Evolutionary conservation across 2,888 invertebrate species (phyloP).

Genomic region (Pseudococcus viburni): DNA sequence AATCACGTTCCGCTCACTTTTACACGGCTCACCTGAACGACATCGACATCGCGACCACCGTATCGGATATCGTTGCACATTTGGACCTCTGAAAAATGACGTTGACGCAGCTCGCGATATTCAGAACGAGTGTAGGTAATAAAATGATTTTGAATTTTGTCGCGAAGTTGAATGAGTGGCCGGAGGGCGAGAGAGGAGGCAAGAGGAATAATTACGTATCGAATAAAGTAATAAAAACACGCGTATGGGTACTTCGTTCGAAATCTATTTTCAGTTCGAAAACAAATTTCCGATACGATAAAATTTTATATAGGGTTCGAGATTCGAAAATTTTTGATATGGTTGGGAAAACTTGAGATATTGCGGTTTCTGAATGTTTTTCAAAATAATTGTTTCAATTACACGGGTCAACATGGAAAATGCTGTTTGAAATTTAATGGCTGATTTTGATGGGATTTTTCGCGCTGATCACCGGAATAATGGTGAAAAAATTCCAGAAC

Average conservation of each 20-base stretch:
- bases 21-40: neutral
- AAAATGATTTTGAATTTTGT: neutral
- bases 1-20: slow-evolving; percentile 30
- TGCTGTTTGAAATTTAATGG: too few species aligned
- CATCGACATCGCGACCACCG: neutral
- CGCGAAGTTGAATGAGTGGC: neutral
- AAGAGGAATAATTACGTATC: neutral
- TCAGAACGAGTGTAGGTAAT: neutral
- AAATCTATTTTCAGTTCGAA: neutral
- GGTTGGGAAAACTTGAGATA: too few species aligned
- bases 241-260: neutral
- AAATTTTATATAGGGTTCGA: too few species aligned
- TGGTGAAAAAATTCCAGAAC: too few species aligned
- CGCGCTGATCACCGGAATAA: too few species aligned
- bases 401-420: too few species aligned
- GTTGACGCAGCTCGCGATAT: neutral
- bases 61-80: neutral
- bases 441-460: too few species aligned
- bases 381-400: too few species aligned
- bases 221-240: neutral
- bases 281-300: too few species aligned
- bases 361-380: too few species aligned
- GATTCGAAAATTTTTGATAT: too few species aligned
- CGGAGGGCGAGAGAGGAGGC: neutral
- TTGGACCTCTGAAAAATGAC: neutral